Percentiles rank a stretch among this genome's conserved stretches.
Conservation (phyloP, 2,888 invertebrate genomes). For the Ryuthela nishihirai region DNA sequence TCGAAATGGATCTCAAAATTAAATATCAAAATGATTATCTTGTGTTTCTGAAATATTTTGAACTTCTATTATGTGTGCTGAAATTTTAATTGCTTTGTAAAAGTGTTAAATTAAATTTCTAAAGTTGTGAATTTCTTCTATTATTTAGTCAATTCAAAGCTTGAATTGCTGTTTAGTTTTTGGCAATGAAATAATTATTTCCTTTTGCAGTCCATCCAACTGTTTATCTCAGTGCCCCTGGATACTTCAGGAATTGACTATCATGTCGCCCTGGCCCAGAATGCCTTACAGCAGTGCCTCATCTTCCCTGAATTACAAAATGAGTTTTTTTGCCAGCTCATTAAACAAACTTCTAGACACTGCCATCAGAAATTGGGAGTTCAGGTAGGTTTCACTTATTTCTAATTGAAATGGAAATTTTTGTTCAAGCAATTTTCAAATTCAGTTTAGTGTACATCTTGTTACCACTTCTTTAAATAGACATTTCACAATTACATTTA, state of each 20-base stretch:
- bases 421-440: no score
- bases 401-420: no score
- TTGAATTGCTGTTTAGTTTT: neutral
- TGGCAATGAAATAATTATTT: no score
- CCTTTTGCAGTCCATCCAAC: conserved; percentile 73
- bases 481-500: no score
- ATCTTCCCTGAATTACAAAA: conserved; percentile 85
- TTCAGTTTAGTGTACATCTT: no score
- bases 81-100: no score
- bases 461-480: no score
- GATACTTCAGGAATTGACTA: conserved; percentile 95
- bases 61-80: no score
- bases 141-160: neutral
- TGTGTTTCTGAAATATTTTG: no score
- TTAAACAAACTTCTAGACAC: conserved; percentile 87
- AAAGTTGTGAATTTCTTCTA: no score
- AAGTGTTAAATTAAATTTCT: no score
- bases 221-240: conserved; percentile 93
- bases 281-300: conserved; percentile 87
- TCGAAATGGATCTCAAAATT: neutral
- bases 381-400: conserved; percentile 72
- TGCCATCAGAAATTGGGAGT: conserved; percentile 73
- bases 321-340: conserved; percentile 85
- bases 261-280: conserved; percentile 95
- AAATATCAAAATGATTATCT: no score